These are phyloP conservation scores for Neodiprion virginianus DNA, from an alignment of 1,140 invertebrate genomes.

Conservation along the genomic window DNA sequence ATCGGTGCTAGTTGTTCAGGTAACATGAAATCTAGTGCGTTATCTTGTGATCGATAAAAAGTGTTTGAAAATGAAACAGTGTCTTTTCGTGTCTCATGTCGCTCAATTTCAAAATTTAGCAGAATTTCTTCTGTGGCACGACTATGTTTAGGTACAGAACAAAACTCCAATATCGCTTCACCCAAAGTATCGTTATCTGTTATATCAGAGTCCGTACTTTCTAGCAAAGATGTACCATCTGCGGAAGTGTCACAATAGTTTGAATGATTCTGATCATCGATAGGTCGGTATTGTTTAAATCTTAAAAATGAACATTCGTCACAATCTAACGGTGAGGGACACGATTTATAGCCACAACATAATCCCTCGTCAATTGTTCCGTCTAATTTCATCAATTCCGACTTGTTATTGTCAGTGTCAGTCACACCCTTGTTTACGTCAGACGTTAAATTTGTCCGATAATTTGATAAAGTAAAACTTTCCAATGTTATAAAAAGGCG, in stretches of 20 bases:
- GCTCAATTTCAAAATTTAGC: conserved; percentile 6
- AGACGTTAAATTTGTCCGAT: too few relatives aligned
- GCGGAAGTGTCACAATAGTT: neutral
- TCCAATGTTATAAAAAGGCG: neutral
- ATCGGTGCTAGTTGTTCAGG: neutral
- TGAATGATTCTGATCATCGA: neutral
- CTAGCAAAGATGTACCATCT: neutral
- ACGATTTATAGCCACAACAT: neutral
- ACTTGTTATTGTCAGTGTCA: too few relatives aligned
- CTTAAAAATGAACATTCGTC: neutral
- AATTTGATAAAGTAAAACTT: neutral
- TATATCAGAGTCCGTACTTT: neutral
- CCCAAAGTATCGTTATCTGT: neutral
- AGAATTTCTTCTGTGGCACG: neutral
- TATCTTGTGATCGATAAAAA: neutral
- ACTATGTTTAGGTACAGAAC: neutral
- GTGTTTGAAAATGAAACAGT: neutral
- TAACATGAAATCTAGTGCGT: neutral
- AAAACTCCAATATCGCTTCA: neutral
- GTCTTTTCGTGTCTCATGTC: neutral
- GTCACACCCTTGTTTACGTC: too few relatives aligned
- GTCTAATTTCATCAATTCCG: too few relatives aligned
- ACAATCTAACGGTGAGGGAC: neutral
- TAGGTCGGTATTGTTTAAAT: neutral
- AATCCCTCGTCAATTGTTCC: too few relatives aligned